Conservation (phyloP, 2,888 invertebrate species). For the Protonemura montana region DNA sequence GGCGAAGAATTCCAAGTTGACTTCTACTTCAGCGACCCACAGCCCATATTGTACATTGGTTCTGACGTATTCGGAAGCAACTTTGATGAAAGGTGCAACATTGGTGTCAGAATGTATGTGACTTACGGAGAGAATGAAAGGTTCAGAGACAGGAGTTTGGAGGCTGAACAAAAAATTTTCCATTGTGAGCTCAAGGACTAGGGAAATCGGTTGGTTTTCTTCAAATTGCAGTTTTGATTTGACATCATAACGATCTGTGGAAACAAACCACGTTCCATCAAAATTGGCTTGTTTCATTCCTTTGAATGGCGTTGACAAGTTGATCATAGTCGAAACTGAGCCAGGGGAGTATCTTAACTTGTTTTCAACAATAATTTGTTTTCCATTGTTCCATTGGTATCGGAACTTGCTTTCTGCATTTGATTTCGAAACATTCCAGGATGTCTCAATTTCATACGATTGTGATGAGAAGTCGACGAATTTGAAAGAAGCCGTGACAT, state of each 20-base stretch:
- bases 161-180: not conserved
- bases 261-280: not conserved
- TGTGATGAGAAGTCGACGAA: slow-evolving; percentile 28
- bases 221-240: not conserved
- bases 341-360: not conserved
- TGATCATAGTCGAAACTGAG: not conserved
- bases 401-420: slow-evolving; percentile 13
- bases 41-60: not conserved
- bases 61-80: not conserved
- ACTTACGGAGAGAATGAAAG: not conserved
- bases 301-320: slow-evolving; percentile 26
- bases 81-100: not conserved
- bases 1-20: not conserved
- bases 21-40: not conserved
- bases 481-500: slow-evolving; percentile 31
- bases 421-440: slow-evolving; percentile 24
- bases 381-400: slow-evolving; percentile 20
- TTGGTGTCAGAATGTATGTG: not conserved
- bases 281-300: not conserved
- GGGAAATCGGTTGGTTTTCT: not conserved
- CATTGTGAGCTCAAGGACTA: not conserved
- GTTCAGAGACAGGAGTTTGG: not conserved
- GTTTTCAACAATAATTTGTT: slow-evolving; percentile 19
- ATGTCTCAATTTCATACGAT: slow-evolving; percentile 32
- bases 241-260: not conserved